Base-by-base conservation (phyloP, 1,140 invertebrate species). In the Drosophila tropicalis region DNA sequence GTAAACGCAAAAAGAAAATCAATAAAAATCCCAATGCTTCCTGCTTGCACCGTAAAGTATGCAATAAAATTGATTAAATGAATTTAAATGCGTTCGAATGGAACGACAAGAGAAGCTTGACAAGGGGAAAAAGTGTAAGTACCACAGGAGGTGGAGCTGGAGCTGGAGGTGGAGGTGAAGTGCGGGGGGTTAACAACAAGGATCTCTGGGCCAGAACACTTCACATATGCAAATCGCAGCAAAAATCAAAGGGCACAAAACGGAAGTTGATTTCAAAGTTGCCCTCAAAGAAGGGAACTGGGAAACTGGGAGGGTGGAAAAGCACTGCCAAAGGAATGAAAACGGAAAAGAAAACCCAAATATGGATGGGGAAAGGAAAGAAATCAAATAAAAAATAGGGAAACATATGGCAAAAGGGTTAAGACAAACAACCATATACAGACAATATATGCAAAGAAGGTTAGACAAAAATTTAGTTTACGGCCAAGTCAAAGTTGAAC, bases 361-460 rank as follows among this genome's bases (percentile, higher is more conserved):
- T 10, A 12, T 10, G 22, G 5, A 61, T 15, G 12, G 22, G 39
- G 41, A 25, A 4, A 9, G 0, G 58, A 17, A 6, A 19, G 9
- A 40, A 58, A 61, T 29, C 51, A 73, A 65, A 72, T 58, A 73
- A 36, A 57, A 65, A 41, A 55, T 54, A 15, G 47, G 44, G 41
- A 51, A 51, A 51, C 44, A 51, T 51, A 51, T 51, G 32, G 44
- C 67, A 17, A 62, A 62, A 39, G 13, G 61, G 25, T 63, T 13
- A 40, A 67, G 58, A 62, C 64, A 75, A 75, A 76, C 72, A 75
- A 75, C 67, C 64, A 22, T 41, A 57, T 25, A 69, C 57, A 75
- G 62, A 56, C 72, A 75, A 73, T 55, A 73, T 70, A 70, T 72
- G 71, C 72, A 70, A 73, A 70, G 70, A 73, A 66, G 44, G 44